Conservation (phyloP, 92 coral and sea anemone genomes). For the Actinostola sp. region DNA sequence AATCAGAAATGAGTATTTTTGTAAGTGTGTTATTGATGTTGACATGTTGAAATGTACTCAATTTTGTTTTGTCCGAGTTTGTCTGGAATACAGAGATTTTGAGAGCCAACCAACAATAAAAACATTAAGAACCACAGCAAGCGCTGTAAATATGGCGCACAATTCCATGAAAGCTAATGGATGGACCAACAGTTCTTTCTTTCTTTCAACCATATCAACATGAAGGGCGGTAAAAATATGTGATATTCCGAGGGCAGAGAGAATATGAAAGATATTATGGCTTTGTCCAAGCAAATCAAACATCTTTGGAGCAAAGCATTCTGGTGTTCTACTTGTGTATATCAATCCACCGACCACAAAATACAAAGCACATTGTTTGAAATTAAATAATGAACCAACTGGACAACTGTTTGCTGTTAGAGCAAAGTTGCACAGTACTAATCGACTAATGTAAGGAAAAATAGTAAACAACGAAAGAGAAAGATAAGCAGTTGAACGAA, state of each 20-base stretch:
- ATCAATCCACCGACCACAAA: conserved; percentile 41
- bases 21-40: no score
- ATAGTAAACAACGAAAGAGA: conserved; percentile 39
- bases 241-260: conserved; percentile 48
- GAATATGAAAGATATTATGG: conserved; percentile 59
- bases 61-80: not conserved
- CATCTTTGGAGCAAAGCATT: conserved; percentile 43
- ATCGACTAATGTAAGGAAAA: conserved; percentile 45
- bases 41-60: no score
- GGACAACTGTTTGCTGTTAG: conserved; percentile 30
- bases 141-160: conserved; percentile 27
- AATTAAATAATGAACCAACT: conserved; percentile 33
- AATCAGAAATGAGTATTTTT: no score
- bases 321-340: conserved; percentile 52
- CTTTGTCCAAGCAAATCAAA: conserved; percentile 66
- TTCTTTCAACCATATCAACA: conserved; percentile 52
- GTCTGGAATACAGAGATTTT: conserved; percentile 32
- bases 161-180: conserved; percentile 48
- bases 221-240: conserved; percentile 54
- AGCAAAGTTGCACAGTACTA: conserved; percentile 28
- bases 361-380: conserved; percentile 45
- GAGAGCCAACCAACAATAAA: conserved; percentile 48
- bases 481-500: conserved; percentile 55
- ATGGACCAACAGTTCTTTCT: conserved; percentile 12
- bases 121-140: conserved; percentile 27